Base-by-base conservation (phyloP, 2,113 vertebrate genomes). In the Spheniscus mendiculus region DNA sequence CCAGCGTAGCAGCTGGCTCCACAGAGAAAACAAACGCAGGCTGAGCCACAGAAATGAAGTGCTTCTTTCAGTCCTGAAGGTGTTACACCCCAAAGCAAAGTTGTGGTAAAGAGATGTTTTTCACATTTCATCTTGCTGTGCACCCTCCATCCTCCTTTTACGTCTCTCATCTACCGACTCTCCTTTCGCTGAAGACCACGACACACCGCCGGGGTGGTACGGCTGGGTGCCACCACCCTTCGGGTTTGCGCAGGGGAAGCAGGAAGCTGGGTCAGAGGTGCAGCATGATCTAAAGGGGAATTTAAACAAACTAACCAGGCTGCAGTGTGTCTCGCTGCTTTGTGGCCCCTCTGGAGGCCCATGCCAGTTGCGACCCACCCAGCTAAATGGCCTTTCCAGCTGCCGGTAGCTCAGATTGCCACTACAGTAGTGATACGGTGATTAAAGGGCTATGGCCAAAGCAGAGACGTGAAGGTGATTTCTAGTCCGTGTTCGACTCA, bases 1-100 rank as follows among this genome's bases (percentile, higher is more conserved):
- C 92, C 94, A 93, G 87, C 61, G 9, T 20, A 84, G 89, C 93
- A 96, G 89, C 94, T 91, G 83, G 87, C 89, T 97, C 91, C 9
- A 1, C 63, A 56, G 69, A 47, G 73, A 78, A 91, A 92, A 82
- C 77, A 96, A 74, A 82, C 20, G 26, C 69, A 36, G 81, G 44
- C 80, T 69, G 87, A 87, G 96, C 65, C 6, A 1, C 79, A 67
- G 83, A 80, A 73, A 83, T 86, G 50, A 90, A 91, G n/a, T 12
- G 76, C 73, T 89, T 5, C 89, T 96, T 96, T 91, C 83, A 87
- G 49, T 56, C 63, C 80, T 55, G 47, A 44, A 84, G 65, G 77
- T 84, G 59, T 66, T 89, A 92, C 4, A 5, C 83, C 69, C 72
- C 56, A 84, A n/a, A n/a, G 77, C 59, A 55, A 81, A 89, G 38